phyloP scores from a whole-genome alignment of 2,888 invertebrate species.

The Pseudoips prasinana region DNA sequence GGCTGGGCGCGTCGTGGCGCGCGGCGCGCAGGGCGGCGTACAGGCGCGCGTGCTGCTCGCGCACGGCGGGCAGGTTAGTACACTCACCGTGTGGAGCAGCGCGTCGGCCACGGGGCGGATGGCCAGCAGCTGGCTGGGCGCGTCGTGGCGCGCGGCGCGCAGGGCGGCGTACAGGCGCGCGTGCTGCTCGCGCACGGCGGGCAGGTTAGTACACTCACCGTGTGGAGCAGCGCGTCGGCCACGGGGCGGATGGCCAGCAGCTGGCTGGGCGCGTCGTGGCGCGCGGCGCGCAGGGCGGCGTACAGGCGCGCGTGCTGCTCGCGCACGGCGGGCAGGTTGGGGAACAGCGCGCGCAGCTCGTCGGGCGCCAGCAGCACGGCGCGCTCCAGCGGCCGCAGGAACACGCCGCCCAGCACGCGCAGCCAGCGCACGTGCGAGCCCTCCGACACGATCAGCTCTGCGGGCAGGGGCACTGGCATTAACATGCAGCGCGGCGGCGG shows the following conservation, averaged over 20 bases:
- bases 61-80: too few relatives aligned
- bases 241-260: conserved; percentile 58
- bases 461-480: conserved; percentile 2
- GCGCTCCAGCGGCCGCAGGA: conserved; percentile 88
- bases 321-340: conserved; percentile 91
- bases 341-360: conserved; percentile 89
- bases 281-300: conserved; percentile 49
- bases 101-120: conserved; percentile 65
- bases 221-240: conserved; percentile 65
- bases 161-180: too few relatives aligned
- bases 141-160: conserved; percentile 41
- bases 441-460: conserved; percentile 92
- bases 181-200: too few relatives aligned
- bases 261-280: conserved; percentile 40
- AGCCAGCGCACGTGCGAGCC: conserved; percentile 94
- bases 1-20: too few relatives aligned
- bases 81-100: conserved; percentile 60
- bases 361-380: conserved; percentile 87
- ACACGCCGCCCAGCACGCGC: conserved; percentile 91
- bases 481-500: background rate
- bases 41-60: too few relatives aligned
- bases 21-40: too few relatives aligned
- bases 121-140: conserved; percentile 49
- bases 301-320: conserved; percentile 65
- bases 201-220: conserved; percentile 59